phyloP scores from a whole-genome alignment of 23 tunicate species.

The Oikopleura vanhoeffeni region DNA sequence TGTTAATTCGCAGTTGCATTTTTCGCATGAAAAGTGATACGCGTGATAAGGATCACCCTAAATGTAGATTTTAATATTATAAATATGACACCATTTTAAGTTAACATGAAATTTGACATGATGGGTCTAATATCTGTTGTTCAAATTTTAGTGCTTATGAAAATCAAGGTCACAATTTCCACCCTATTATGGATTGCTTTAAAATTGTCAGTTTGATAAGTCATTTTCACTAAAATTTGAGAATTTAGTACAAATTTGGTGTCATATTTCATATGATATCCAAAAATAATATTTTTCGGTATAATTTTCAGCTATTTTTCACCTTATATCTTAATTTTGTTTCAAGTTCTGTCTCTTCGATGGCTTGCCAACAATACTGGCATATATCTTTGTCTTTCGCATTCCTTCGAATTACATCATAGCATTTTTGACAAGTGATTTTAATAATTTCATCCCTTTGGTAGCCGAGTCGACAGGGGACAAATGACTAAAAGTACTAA shows the following conservation, averaged over 20 bases:
- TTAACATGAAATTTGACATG: too few species aligned
- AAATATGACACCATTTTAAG: too few species aligned
- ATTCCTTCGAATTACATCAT: neutral
- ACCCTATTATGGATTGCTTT: too few species aligned
- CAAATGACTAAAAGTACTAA: conserved; percentile 11
- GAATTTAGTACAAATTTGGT: too few species aligned
- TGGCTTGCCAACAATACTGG: neutral
- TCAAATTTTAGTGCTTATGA: too few species aligned
- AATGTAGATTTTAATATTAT: conserved; percentile 28
- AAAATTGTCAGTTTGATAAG: too few species aligned
- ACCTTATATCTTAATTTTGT: neutral
- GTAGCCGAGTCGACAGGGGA: neutral
- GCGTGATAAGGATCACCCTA: conserved; percentile 87
- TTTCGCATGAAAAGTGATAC: conserved; percentile 76
- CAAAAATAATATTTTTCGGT: too few species aligned
- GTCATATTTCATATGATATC: too few species aligned
- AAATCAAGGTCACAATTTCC: too few species aligned
- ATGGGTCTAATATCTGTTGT: too few species aligned
- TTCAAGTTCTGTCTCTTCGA: neutral
- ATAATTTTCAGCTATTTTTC: too few species aligned
- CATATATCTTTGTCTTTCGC: neutral
- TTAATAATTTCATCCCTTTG: neutral
- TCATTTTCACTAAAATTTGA: too few species aligned
- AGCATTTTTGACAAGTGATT: neutral
- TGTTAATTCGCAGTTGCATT: conserved; percentile 31